Percentiles rank a stretch among this genome's conserved stretches.
These are phyloP conservation scores for Zootoca vivipara DNA, from an alignment of 2,113 vertebrate genomes.

Conservation along the genomic window DNA sequence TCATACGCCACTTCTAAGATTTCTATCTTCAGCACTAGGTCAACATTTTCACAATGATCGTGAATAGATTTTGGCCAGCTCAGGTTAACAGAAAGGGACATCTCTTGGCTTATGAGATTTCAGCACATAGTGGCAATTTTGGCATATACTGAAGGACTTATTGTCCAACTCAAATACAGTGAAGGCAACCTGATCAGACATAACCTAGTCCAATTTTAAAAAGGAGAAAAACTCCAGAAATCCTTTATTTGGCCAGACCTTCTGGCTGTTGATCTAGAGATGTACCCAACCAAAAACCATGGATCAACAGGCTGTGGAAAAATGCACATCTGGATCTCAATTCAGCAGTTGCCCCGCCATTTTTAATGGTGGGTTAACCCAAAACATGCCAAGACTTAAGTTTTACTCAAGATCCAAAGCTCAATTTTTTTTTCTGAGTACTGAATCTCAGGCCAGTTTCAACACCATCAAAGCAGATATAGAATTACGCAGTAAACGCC, in stretches of 20 bases:
- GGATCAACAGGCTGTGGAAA: not conserved
- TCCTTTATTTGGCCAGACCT: constrained; percentile 36
- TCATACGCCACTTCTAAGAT: not conserved
- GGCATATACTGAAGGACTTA: constrained; percentile 41
- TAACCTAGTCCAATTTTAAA: constrained; percentile 40
- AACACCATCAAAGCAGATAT: not conserved
- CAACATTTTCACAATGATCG: constrained; percentile 9
- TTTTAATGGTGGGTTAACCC: constrained; percentile 6
- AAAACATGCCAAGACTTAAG: not conserved
- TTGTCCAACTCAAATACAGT: constrained; percentile 58
- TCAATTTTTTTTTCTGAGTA: not conserved
- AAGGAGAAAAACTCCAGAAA: not conserved
- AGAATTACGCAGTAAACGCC: not conserved
- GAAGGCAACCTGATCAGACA: constrained; percentile 47
- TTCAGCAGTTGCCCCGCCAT: not conserved
- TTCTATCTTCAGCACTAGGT: constrained; percentile 1
- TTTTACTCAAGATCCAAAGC: constrained; percentile 13
- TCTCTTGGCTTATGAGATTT: constrained; percentile 34
- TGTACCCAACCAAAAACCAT: constrained; percentile 18
- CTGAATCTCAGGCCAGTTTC: not conserved
- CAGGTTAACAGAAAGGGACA: constrained; percentile 40
- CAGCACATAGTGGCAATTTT: constrained; percentile 45
- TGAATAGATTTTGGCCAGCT: constrained; percentile 26
- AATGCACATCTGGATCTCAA: not conserved
- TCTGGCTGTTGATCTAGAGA: constrained; percentile 51